Conservation (phyloP, 2,888 invertebrate genomes). For the Scaptodrosophila latifasciaeformis region DNA sequence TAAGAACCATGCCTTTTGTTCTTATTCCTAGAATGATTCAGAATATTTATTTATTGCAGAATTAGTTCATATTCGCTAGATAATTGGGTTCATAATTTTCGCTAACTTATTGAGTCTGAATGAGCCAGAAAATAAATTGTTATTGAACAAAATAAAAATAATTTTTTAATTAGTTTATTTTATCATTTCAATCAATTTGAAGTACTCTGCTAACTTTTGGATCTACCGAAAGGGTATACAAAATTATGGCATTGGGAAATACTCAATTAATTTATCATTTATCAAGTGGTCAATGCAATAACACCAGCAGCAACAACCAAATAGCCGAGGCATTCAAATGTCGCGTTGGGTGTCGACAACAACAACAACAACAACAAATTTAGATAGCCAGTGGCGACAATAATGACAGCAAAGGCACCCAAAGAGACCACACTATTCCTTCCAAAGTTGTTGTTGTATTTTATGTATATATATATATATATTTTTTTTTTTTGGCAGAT, state of each 20-base stretch:
- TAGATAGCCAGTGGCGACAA: slow-evolving; percentile 41
- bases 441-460: slow-evolving; percentile 20
- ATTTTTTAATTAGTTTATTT: too few species aligned
- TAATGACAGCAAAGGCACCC: slow-evolving; percentile 33
- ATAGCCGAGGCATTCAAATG: slow-evolving; percentile 47
- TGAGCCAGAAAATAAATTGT: too few species aligned
- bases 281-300: slow-evolving; percentile 59
- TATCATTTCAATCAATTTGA: too few species aligned
- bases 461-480: too few species aligned
- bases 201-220: neutral
- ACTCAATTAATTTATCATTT: slow-evolving; percentile 67
- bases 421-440: slow-evolving; percentile 15
- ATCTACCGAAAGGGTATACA: slow-evolving; percentile 3
- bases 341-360: slow-evolving; percentile 46
- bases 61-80: too few species aligned
- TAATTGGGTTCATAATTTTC: too few species aligned
- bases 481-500: too few species aligned
- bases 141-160: too few species aligned
- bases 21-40: too few species aligned
- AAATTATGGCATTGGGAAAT: slow-evolving; percentile 45
- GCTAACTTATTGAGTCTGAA: too few species aligned
- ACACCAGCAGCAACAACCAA: slow-evolving; percentile 22
- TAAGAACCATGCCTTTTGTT: too few species aligned
- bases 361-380: slow-evolving; percentile 9
- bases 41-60: too few species aligned